phyloP scores from a whole-genome alignment of 2,888 invertebrate species.

The Diaperis boleti region DNA sequence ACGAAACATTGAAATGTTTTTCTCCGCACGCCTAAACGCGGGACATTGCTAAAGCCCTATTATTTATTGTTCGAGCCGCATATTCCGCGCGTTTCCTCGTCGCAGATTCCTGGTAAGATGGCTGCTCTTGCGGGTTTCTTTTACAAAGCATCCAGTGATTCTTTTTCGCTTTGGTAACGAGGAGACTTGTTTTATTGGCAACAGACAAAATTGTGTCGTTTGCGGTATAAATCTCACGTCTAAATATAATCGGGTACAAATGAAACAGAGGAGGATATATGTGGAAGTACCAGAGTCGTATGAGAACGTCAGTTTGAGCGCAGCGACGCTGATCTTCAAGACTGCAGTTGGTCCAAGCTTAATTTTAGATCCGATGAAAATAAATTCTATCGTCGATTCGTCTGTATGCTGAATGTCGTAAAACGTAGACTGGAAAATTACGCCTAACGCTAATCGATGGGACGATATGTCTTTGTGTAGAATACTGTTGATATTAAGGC shows the following conservation, averaged over 20 bases:
- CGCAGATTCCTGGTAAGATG: slow-evolving; percentile 46
- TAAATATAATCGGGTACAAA: slow-evolving; percentile 47
- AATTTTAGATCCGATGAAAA: slow-evolving; percentile 46
- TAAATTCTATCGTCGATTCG: slow-evolving; percentile 37
- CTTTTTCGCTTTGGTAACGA: slow-evolving; percentile 29
- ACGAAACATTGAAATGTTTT: slow-evolving; percentile 16
- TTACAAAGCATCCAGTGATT: slow-evolving; percentile 3
- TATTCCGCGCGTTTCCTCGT: slow-evolving; percentile 50
- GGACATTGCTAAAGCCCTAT: slow-evolving; percentile 25
- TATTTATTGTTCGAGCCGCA: slow-evolving; percentile 44
- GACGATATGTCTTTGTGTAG: neutral
- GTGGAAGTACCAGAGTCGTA: slow-evolving; percentile 11
- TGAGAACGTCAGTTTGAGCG: slow-evolving; percentile 23
- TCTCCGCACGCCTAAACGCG: slow-evolving; percentile 16
- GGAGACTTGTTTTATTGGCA: slow-evolving; percentile 39
- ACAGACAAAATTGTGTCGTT: slow-evolving; percentile 46
- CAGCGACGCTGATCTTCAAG: slow-evolving; percentile 21
- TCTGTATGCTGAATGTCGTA: slow-evolving; percentile 31
- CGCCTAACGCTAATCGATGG: slow-evolving; percentile 8
- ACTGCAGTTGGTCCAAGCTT: slow-evolving; percentile 39
- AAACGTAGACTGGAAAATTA: slow-evolving; percentile 36
- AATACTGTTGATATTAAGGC: neutral
- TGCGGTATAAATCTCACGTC: slow-evolving; percentile 47
- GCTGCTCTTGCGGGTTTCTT: slow-evolving; percentile 28
- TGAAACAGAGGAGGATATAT: slow-evolving; percentile 40